Conservation (phyloP, 2,888 invertebrate genomes). For the Odontothrips loti region DNA sequence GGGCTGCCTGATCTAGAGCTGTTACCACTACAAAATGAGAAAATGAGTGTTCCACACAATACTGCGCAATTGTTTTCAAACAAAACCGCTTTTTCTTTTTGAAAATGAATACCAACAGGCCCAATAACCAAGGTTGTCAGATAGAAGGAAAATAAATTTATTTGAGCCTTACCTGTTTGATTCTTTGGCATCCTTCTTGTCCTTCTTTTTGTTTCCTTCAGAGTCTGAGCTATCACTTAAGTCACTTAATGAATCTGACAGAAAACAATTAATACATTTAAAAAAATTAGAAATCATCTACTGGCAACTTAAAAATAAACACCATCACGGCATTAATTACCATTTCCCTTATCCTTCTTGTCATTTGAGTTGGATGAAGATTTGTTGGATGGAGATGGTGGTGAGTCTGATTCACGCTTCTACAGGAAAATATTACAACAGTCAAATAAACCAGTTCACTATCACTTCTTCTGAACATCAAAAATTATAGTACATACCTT, state of each 20-base stretch:
- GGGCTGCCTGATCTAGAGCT: constrained; percentile 53
- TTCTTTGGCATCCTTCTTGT: constrained; percentile 48
- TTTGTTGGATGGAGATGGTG: background rate
- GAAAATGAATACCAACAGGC: background rate
- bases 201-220: constrained; percentile 60
- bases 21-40: constrained; percentile 47
- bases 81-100: too few relatives aligned
- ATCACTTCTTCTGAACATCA: constrained; percentile 54
- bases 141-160: background rate
- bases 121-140: background rate
- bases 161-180: constrained; percentile 40
- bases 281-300: background rate
- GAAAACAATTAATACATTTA: constrained; percentile 35
- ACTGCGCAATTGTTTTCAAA: too few relatives aligned
- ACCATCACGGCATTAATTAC: background rate
- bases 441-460: background rate
- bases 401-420: constrained; percentile 2
- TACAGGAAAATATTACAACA: background rate
- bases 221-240: constrained; percentile 68
- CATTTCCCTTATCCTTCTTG: constrained; percentile 7
- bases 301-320: background rate
- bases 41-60: background rate
- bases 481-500: constrained; percentile 41
- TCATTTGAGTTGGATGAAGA: background rate
- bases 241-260: constrained; percentile 63